Conservation (phyloP, 1,140 invertebrate genomes). For the Myzus persicae region DNA sequence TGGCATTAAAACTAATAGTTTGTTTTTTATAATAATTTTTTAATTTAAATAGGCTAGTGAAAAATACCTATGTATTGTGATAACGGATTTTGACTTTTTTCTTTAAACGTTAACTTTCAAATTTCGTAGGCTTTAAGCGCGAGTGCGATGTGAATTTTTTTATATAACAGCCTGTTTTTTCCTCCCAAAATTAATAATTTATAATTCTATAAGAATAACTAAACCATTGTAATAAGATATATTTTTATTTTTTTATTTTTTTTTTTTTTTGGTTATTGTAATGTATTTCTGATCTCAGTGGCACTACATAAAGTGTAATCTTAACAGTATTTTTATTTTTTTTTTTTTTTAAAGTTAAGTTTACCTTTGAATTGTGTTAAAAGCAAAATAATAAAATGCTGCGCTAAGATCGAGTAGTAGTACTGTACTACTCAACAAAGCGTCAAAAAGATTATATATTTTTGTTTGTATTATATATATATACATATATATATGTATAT, state of each 20-base stretch:
- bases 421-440: constrained; percentile 34
- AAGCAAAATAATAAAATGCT: constrained; percentile 36
- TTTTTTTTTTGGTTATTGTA: constrained; percentile 18
- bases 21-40: constrained; percentile 47
- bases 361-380: constrained; percentile 57
- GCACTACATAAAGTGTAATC: constrained; percentile 51
- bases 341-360: constrained; percentile 56
- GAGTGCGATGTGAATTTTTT: constrained; percentile 51
- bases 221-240: constrained; percentile 46
- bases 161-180: constrained; percentile 35
- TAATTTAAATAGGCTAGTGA: constrained; percentile 57
- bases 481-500: too few species aligned
- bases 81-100: constrained; percentile 53
- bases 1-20: constrained; percentile 44
- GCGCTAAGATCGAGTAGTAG: constrained; percentile 9
- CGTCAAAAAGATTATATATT: constrained; percentile 49
- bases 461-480: constrained; percentile 43
- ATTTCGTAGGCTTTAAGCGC: constrained; percentile 46
- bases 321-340: constrained; percentile 54
- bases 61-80: constrained; percentile 57
- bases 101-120: constrained; percentile 53
- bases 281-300: constrained; percentile 57
- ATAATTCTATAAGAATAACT: constrained; percentile 38
- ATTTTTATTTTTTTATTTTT: constrained; percentile 42
- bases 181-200: constrained; percentile 35